Evolutionary conservation across 2,113 vertebrate genomes (phyloP).

Genomic region (Phrynocephalus versicolor): DNA sequence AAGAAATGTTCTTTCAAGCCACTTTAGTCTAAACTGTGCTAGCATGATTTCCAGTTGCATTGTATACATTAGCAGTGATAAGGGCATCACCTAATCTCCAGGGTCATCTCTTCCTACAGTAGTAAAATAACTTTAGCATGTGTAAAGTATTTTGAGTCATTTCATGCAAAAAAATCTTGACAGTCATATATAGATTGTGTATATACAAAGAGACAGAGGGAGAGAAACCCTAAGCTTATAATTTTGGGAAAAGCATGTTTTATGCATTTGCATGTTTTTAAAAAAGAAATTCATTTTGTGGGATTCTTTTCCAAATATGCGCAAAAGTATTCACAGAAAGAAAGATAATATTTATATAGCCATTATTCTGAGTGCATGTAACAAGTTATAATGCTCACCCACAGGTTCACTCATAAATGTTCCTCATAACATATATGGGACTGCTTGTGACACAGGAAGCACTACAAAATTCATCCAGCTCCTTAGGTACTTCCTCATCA

Average conservation of each 20-base stretch:
- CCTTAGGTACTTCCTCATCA: no score
- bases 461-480: constrained; percentile 5
- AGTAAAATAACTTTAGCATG: constrained; percentile 57
- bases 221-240: constrained; percentile 24
- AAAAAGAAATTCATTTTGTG: accelerated
- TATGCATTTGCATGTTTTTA: background rate
- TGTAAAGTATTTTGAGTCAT: constrained; percentile 53
- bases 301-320: background rate
- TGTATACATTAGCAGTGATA: constrained; percentile 66
- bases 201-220: constrained; percentile 29
- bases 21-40: constrained; percentile 20
- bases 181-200: background rate
- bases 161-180: constrained; percentile 41
- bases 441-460: background rate
- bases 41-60: constrained; percentile 49
- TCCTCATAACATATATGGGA: constrained; percentile 1
- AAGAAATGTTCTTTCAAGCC: constrained; percentile 22
- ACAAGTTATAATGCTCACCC: background rate
- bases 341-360: background rate
- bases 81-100: constrained; percentile 61
- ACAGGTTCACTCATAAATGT: background rate
- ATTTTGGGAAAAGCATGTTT: background rate
- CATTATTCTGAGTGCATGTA: accelerated
- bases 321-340: background rate
- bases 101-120: constrained; percentile 68